Base-by-base conservation (phyloP, 2,797 vertebrate genomes). In the Borostomias antarcticus region DNA sequence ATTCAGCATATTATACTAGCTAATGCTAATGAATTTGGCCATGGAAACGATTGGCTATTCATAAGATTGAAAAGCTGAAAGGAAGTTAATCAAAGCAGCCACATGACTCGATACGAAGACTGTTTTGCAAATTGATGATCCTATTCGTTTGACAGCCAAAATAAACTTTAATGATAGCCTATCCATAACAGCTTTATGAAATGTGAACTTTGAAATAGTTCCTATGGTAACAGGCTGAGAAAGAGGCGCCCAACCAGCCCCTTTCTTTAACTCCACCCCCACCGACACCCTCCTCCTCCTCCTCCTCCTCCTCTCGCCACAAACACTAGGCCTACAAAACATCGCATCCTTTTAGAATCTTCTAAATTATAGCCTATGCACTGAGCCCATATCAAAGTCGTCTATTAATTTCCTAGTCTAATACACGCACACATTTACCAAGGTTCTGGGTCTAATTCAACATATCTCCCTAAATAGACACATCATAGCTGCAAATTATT, bases 151-250 rank as follows among this genome's bases (percentile, higher is more conserved):
- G 58, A 51, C 23, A 28, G 23, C 21, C 48, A 9, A 28, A 28
- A 47, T 32, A 29, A 47, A 61, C 26, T 26, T 61, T 30, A 8
- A 61, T 28, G 4, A 43, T 52, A n/a, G n/a, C n/a, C n/a, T n/a
- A 78, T 73, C 65, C 64, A 62, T 62, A 75, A 66, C 40, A 76
- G 76, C 62, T 81, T 81, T 79, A 73, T 68, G 28, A 60, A 78
- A 70, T 35, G 13, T 30, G 48, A 50, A 56, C 63, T 73, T 66
- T 58, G 69, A 82, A 83, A 84, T 71, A 70, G 84, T 85, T 86
- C 67, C 83, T 82, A 76, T 82, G 78, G 79, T 76, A 87, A 86
- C 82, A 80, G 74, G 25, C 67, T 81, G 75, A 76, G 76, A 86
- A 85, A 82, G 85, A 77, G 76, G 82, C 80, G 80, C 73, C 69